A percentile compares a stretch with the other conserved stretches of the same genome.
Evolutionary conservation across 1,140 invertebrate species (phyloP).

Genomic region (Drosophila yakuba): DNA sequence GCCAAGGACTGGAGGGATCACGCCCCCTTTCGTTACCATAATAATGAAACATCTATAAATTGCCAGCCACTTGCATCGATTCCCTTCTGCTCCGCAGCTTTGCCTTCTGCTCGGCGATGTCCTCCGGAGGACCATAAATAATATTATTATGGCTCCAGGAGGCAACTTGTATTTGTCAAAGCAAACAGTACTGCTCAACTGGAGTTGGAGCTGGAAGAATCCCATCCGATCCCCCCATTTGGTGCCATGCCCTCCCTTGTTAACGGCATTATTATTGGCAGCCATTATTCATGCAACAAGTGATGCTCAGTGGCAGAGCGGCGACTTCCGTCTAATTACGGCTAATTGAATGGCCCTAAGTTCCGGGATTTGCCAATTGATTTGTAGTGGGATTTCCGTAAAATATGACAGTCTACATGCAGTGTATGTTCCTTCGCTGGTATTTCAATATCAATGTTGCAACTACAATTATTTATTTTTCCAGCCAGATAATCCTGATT

Average conservation of each 20-base stretch:
- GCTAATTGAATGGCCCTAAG: slow-evolving; percentile 52
- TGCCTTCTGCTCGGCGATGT: neutral
- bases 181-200: slow-evolving; percentile 56
- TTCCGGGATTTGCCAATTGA: slow-evolving; percentile 31
- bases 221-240: slow-evolving; percentile 7
- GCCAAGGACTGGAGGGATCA: slow-evolving; percentile 11
- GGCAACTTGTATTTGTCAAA: slow-evolving; percentile 78
- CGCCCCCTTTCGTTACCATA: slow-evolving; percentile 22
- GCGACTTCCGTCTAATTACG: slow-evolving; percentile 42
- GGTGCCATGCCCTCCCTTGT: slow-evolving; percentile 1
- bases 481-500: neutral
- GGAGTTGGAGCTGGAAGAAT: slow-evolving; percentile 32
- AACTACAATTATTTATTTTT: neutral
- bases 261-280: slow-evolving; percentile 50
- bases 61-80: slow-evolving; percentile 39
- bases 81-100: neutral
- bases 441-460: neutral
- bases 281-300: slow-evolving; percentile 75
- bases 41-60: slow-evolving; percentile 71
- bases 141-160: slow-evolving; percentile 77
- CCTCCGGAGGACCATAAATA: slow-evolving; percentile 63
- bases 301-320: slow-evolving; percentile 26
- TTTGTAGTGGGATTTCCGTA: slow-evolving; percentile 28
- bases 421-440: no score
- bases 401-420: neutral